Conservation (phyloP, 2,797 vertebrate species). For the Crax fasciolata region DNA sequence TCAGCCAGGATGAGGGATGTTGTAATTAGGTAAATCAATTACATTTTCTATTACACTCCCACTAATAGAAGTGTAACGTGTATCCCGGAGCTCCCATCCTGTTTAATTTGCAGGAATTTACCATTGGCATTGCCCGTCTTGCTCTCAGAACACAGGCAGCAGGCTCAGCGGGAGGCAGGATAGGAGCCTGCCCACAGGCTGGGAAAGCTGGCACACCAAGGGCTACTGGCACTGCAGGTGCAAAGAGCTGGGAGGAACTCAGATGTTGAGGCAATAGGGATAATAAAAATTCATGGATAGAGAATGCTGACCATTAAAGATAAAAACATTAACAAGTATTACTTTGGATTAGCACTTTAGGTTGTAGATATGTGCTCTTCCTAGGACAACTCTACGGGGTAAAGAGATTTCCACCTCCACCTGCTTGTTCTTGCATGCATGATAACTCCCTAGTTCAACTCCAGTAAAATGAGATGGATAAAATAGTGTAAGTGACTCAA, state of each 20-base stretch:
- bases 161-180: accelerated
- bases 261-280: background rate
- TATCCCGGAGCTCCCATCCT: background rate
- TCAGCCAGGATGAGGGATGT: background rate
- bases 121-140: background rate
- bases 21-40: background rate
- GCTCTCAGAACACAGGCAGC: background rate
- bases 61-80: background rate
- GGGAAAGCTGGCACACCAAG: background rate
- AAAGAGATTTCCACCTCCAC: background rate
- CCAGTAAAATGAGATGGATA: background rate
- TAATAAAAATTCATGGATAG: background rate
- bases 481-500: background rate
- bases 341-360: background rate
- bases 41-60: background rate
- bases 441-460: background rate
- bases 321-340: background rate
- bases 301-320: background rate
- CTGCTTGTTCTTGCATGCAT: background rate
- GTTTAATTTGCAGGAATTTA: background rate
- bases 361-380: background rate
- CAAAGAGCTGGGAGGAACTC: background rate
- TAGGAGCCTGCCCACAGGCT: too few species aligned
- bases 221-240: background rate
- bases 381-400: background rate